Conservation (phyloP, 2,888 invertebrate species). For the Drosophila diplacantha region DNA sequence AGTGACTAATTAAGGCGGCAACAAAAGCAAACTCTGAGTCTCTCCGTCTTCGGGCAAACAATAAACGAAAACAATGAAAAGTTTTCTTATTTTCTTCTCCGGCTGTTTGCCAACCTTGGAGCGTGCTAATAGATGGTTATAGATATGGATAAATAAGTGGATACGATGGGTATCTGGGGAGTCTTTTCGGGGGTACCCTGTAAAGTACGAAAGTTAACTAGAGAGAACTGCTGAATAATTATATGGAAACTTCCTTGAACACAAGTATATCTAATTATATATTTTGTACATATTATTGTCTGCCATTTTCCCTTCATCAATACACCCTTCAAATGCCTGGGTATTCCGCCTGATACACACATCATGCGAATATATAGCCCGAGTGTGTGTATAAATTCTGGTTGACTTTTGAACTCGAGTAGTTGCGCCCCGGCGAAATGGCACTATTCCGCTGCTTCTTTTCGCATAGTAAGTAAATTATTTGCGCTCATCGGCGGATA, state of each 20-base stretch:
- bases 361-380: slow-evolving; percentile 13
- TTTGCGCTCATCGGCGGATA: slow-evolving; percentile 41
- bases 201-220: background rate
- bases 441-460: slow-evolving; percentile 21
- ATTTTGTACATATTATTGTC: background rate
- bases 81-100: slow-evolving; percentile 29
- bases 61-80: slow-evolving; percentile 25
- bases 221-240: background rate
- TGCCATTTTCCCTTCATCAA: background rate
- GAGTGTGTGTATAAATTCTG: slow-evolving; percentile 23
- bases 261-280: background rate
- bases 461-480: slow-evolving; percentile 49
- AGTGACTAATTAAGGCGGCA: slow-evolving; percentile 37
- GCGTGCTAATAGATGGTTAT: slow-evolving; percentile 39
- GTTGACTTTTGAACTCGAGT: slow-evolving; percentile 46
- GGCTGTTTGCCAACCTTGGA: slow-evolving; percentile 50
- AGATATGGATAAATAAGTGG: slow-evolving; percentile 38
- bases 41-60: slow-evolving; percentile 22
- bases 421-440: slow-evolving; percentile 30
- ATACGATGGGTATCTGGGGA: background rate
- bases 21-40: slow-evolving; percentile 13
- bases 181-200: background rate
- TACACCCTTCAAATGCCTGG: background rate
- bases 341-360: slow-evolving; percentile 3
- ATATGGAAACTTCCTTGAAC: background rate